phyloP scores from a whole-genome alignment of 2,888 invertebrate genomes.

The Cheilosia vulpina region DNA sequence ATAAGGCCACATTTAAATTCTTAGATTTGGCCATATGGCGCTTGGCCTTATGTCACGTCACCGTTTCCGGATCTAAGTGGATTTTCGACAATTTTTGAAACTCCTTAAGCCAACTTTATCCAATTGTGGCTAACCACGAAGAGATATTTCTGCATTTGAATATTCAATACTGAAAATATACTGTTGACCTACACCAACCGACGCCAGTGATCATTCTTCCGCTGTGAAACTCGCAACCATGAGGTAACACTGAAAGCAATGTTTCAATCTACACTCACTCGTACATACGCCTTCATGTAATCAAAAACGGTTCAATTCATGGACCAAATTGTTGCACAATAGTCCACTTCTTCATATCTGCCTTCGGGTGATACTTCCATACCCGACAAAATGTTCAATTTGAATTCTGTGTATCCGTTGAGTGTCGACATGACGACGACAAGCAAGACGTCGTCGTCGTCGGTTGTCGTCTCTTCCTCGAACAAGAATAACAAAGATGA shows the following conservation, averaged over 20 bases:
- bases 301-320: slow-evolving; percentile 74
- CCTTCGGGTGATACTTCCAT: slow-evolving; percentile 71
- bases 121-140: no score
- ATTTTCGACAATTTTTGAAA: no score
- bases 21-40: no score
- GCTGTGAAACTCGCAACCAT: not conserved
- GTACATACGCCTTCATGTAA: slow-evolving; percentile 57
- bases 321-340: slow-evolving; percentile 70
- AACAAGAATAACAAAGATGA: slow-evolving; percentile 58
- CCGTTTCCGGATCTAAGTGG: no score
- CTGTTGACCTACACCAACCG: no score
- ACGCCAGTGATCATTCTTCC: no score
- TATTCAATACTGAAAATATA: no score
- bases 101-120: no score
- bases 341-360: slow-evolving; percentile 68
- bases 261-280: slow-evolving; percentile 64
- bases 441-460: slow-evolving; percentile 7
- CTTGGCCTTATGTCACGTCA: no score
- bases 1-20: no score
- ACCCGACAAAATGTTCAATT: slow-evolving; percentile 70
- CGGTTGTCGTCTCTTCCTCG: not conserved
- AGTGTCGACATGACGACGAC: slow-evolving; percentile 47
- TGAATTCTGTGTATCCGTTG: slow-evolving; percentile 51
- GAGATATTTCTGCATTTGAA: no score
- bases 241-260: slow-evolving; percentile 54